A percentile compares a stretch with the other conserved stretches of the same genome.
Conservation (phyloP, 2,888 invertebrate species). For the Notocelia uddmanniana region DNA sequence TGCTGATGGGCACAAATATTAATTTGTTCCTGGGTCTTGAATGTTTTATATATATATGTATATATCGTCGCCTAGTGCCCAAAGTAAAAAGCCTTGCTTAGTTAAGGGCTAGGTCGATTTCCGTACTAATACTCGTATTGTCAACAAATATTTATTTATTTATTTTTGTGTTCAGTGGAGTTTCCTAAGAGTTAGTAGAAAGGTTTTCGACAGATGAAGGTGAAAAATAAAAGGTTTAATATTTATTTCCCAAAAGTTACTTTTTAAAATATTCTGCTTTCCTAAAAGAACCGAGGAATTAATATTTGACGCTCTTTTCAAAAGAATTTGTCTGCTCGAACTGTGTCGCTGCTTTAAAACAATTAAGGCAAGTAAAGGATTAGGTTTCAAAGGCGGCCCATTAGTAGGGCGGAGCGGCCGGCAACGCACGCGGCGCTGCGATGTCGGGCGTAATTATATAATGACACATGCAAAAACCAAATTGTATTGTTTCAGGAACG, state of each 20-base stretch:
- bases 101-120: no score
- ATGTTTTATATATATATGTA: no score
- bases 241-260: background rate
- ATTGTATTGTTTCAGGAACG: slow-evolving; percentile 44
- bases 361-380: slow-evolving; percentile 58
- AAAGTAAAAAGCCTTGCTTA: no score
- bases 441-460: slow-evolving; percentile 48
- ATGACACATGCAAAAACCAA: slow-evolving; percentile 44
- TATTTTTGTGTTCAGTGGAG: no score
- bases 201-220: background rate
- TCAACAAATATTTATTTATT: no score
- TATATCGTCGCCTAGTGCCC: no score
- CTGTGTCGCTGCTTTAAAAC: slow-evolving; percentile 48
- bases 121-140: no score
- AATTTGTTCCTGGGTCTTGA: no score
- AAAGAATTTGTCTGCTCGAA: slow-evolving; percentile 32
- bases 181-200: background rate
- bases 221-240: background rate
- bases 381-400: slow-evolving; percentile 63
- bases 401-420: slow-evolving; percentile 56
- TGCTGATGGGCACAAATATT: no score
- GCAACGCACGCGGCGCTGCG: slow-evolving; percentile 51
- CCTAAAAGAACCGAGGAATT: slow-evolving; percentile 6
- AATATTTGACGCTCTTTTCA: slow-evolving; percentile 17
- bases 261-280: background rate